Percentiles rank a stretch among this genome's conserved stretches.
phyloP scores from a whole-genome alignment of 2,888 invertebrate genomes.

The Tolmerus cingulatus region DNA sequence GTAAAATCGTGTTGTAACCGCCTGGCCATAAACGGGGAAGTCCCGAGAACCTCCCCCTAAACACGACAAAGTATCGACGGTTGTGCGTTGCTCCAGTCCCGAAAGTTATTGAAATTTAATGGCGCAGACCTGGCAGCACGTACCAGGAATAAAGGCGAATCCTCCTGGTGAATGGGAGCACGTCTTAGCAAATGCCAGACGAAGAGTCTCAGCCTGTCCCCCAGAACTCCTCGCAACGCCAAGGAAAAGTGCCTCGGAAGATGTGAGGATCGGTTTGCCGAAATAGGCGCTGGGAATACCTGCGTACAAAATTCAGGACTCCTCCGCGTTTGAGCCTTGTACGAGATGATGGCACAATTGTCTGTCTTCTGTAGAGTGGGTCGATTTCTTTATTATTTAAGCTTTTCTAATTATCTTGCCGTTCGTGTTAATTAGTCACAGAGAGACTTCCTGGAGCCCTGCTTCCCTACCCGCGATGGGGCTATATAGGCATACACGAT shows the following conservation, averaged over 20 bases:
- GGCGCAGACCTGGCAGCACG: constrained; percentile 32
- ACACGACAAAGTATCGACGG: constrained; percentile 16
- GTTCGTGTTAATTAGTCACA: constrained; percentile 16
- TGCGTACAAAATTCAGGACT: background rate
- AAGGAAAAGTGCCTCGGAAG: background rate
- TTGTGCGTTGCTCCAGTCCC: background rate
- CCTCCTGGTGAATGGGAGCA: background rate
- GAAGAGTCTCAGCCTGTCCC: background rate
- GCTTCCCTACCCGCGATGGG: background rate
- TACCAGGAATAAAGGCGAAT: constrained; percentile 22
- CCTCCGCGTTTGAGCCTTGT: too few relatives aligned
- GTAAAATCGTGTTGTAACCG: background rate
- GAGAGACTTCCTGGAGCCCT: background rate
- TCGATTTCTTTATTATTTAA: constrained; percentile 15
- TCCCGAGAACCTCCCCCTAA: background rate
- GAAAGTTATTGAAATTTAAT: constrained; percentile 39
- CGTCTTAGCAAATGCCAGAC: constrained; percentile 19
- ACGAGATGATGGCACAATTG: background rate
- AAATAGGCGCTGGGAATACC: background rate
- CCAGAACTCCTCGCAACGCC: background rate
- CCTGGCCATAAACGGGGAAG: background rate
- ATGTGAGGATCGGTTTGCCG: background rate
- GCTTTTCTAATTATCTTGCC: constrained; percentile 12
- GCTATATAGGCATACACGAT: background rate
- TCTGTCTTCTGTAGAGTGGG: background rate